Percentiles rank a stretch among this genome's conserved stretches.
Conservation (phyloP, 2,797 vertebrate genomes). For the Furcifer pardalis region DNA sequence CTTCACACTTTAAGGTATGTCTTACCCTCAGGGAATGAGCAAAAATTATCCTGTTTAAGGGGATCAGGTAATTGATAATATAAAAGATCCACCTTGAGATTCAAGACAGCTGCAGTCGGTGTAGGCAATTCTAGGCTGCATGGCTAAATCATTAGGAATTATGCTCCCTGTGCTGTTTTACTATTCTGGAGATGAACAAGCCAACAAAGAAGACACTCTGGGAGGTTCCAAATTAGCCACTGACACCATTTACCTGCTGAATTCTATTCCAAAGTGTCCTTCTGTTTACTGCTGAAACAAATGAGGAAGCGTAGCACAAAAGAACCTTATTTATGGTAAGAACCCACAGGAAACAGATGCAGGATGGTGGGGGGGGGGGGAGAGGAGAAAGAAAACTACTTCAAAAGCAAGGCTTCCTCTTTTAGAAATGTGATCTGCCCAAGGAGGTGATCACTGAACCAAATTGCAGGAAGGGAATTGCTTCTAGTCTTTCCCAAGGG, state of each 20-base stretch:
- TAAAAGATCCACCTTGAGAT: background rate
- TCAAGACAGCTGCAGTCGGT: background rate
- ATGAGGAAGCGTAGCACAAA: background rate
- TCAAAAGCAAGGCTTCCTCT: background rate
- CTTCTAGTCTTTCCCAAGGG: slow-evolving; percentile 5
- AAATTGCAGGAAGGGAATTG: slow-evolving; percentile 15
- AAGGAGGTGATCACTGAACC: slow-evolving; percentile 2
- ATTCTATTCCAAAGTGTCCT: background rate
- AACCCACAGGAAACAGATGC: slow-evolving; percentile 6
- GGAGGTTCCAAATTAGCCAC: background rate
- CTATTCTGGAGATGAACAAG: background rate
- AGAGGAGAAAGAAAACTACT: background rate
- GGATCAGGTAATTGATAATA: too few relatives aligned
- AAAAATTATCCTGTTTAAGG: background rate
- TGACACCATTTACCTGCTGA: background rate
- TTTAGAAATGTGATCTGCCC: slow-evolving; percentile 6
- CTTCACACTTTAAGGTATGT: background rate
- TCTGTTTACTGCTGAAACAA: background rate
- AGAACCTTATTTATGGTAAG: background rate
- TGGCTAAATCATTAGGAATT: background rate
- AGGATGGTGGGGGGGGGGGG: background rate
- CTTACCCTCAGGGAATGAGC: background rate
- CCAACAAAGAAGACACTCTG: background rate
- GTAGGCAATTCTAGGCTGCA: background rate
- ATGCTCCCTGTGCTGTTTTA: background rate